A percentile compares a stretch with the other conserved stretches of the same genome.
Evolutionary conservation across 2,113 vertebrate genomes (phyloP).

Genomic region (Delphinapterus leucas): DNA sequence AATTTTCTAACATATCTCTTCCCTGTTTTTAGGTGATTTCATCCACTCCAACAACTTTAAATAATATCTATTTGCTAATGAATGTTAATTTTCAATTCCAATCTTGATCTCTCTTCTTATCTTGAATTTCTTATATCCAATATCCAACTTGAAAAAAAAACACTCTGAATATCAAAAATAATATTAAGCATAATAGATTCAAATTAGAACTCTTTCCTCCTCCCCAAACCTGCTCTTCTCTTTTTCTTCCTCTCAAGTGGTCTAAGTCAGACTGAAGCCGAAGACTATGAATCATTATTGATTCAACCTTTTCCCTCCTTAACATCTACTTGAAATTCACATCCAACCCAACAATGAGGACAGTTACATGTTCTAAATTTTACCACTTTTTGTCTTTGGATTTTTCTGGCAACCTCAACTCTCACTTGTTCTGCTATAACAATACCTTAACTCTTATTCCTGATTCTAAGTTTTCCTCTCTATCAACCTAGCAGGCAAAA

Average conservation of each 20-base stretch:
- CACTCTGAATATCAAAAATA: neutral
- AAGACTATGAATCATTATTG: neutral
- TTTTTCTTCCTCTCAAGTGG: neutral
- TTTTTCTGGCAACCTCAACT: neutral
- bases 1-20: neutral
- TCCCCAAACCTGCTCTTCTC: neutral
- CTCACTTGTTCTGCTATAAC: neutral
- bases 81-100: neutral
- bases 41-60: neutral
- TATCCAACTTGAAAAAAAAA: neutral
- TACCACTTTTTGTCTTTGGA: neutral
- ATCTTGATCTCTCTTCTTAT: neutral
- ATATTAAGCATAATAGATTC: neutral
- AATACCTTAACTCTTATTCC: neutral
- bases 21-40: neutral
- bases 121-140: neutral
- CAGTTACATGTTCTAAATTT: neutral
- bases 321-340: neutral
- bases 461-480: neutral
- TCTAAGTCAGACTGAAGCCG: neutral
- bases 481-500: neutral
- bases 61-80: neutral
- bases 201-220: neutral
- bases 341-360: neutral
- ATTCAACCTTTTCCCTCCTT: neutral